Percentiles rank a stretch among this genome's conserved stretches.
These are phyloP conservation scores for Lamellibrachia satsuma DNA, from an alignment of 2,888 invertebrate genomes.

Conservation along the genomic window DNA sequence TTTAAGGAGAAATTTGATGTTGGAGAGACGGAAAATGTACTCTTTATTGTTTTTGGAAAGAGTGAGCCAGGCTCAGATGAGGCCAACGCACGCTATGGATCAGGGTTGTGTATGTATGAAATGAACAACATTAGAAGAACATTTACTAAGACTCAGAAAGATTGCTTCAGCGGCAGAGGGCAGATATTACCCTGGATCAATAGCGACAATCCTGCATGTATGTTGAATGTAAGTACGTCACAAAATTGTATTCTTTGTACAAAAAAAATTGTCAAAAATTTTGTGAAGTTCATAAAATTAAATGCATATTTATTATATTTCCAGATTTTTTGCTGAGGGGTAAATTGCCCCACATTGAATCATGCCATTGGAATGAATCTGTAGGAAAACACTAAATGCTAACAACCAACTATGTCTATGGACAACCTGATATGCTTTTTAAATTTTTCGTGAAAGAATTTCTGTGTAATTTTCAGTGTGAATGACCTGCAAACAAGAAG, in stretches of 20 bases:
- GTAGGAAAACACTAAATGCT: no score
- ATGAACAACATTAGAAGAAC: constrained; percentile 37
- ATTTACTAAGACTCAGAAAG: constrained; percentile 38
- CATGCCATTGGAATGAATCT: background rate
- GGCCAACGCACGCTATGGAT: constrained; percentile 26
- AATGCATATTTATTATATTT: no score
- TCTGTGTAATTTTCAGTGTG: no score
- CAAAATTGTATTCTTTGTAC: background rate
- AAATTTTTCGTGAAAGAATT: no score
- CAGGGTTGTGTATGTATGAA: constrained; percentile 40
- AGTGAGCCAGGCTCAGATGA: constrained; percentile 20
- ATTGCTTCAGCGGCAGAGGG: constrained; percentile 41
- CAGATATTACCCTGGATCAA: constrained; percentile 40
- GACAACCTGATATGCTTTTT: no score
- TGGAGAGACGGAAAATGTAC: constrained; percentile 28
- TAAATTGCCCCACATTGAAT: background rate
- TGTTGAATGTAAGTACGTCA: constrained; percentile 33
- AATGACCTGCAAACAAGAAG: no score
- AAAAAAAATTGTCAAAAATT: no score
- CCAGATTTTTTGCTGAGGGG: background rate
- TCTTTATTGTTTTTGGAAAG: constrained; percentile 36
- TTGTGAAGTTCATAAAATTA: no score
- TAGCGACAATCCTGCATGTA: constrained; percentile 28
- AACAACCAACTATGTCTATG: no score
- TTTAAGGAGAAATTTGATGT: constrained; percentile 26